Conservation (phyloP, 2,797 vertebrate genomes). For the Brachymystax lenok region DNA sequence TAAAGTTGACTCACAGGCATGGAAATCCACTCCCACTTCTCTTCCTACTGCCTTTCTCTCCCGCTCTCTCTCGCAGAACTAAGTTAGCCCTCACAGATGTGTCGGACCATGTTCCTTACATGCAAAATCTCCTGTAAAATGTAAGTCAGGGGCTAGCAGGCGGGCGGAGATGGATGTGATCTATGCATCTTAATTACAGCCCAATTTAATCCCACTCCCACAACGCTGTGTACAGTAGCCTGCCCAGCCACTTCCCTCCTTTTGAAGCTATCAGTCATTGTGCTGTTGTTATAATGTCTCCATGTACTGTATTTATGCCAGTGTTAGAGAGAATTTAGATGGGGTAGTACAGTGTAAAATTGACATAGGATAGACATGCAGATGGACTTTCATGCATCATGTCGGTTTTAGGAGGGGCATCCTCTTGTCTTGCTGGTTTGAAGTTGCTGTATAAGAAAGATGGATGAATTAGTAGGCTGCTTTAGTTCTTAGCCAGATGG, state of each 20-base stretch:
- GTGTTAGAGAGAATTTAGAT: background rate
- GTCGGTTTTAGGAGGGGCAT: background rate
- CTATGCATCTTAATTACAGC: slow-evolving; percentile 34
- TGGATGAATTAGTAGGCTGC: background rate
- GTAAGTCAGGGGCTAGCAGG: slow-evolving; percentile 1
- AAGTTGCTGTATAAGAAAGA: background rate
- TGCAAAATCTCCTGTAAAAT: slow-evolving; percentile 38
- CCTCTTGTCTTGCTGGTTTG: background rate
- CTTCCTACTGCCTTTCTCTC: slow-evolving; percentile 5
- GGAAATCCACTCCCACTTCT: slow-evolving; percentile 12
- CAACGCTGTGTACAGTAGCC: slow-evolving; percentile 14
- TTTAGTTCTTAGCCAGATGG: background rate
- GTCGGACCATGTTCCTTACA: slow-evolving; percentile 25
- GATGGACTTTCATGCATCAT: background rate
- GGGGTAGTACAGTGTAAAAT: background rate
- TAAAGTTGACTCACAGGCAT: slow-evolving; percentile 13
- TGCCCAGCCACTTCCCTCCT: background rate
- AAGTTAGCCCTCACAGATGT: slow-evolving; percentile 28
- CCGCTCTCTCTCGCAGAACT: background rate
- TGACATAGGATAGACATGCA: background rate
- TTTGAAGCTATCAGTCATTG: background rate
- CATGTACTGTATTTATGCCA: background rate
- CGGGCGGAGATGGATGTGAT: slow-evolving; percentile 12
- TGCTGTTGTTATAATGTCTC: background rate
- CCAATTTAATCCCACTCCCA: slow-evolving; percentile 35